A percentile compares a stretch with the other conserved stretches of the same genome.
These are phyloP conservation scores for Lasius platythorax DNA, from an alignment of 2,888 invertebrate species.

Conservation along the genomic window DNA sequence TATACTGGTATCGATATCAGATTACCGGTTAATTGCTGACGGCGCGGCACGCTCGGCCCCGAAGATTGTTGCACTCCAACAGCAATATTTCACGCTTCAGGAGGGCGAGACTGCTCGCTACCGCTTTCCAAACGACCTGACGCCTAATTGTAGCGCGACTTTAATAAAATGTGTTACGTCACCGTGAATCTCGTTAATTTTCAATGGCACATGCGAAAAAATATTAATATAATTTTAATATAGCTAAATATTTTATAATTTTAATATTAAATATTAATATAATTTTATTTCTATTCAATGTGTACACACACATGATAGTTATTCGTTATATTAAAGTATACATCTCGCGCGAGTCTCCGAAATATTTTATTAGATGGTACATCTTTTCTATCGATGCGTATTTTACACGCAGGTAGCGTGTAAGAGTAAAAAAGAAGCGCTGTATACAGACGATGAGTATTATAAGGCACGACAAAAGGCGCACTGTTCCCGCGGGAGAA, in stretches of 20 bases:
- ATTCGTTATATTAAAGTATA: not conserved
- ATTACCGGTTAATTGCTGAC: conserved; percentile 61
- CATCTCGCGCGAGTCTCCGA: not conserved
- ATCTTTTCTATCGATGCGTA: not conserved
- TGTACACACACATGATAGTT: not conserved
- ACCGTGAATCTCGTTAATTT: not conserved
- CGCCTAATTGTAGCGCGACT: not conserved
- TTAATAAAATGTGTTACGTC: not conserved
- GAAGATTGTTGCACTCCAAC: conserved; percentile 56
- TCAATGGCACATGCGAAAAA: not conserved
- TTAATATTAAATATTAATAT: no score
- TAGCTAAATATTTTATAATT: no score
- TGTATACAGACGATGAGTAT: conserved; percentile 9
- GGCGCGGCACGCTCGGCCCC: conserved; percentile 49
- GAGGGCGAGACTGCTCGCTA: conserved; percentile 40
- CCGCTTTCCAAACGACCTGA: conserved; percentile 11
- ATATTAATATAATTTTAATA: no score
- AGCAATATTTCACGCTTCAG: conserved; percentile 53
- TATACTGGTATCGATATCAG: conserved; percentile 62
- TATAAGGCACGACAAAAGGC: conserved; percentile 42
- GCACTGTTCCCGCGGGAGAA: conserved; percentile 42
- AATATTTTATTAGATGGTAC: not conserved
- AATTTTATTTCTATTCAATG: no score
- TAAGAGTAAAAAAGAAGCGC: not conserved
- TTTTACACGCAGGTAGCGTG: not conserved